Conservation (phyloP, 2,888 invertebrate species). For the Chaitophorus viminalis region DNA sequence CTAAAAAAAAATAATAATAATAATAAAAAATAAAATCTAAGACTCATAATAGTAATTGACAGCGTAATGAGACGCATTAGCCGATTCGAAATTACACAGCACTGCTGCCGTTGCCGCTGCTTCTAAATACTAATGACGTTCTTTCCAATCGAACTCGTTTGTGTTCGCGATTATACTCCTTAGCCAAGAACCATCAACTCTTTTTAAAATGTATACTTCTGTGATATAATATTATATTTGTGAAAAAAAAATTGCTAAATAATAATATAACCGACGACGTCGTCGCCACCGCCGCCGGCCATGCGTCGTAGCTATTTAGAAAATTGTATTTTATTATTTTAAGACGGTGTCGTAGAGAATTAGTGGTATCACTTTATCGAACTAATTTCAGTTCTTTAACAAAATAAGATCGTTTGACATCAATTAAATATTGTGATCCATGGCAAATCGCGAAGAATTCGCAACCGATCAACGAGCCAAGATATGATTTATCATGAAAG, state of each 20-base stretch:
- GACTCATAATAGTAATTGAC: neutral
- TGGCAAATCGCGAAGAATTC: neutral
- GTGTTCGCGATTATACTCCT: neutral
- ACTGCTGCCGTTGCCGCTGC: neutral
- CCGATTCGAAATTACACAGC: slow-evolving; percentile 23
- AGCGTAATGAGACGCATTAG: slow-evolving; percentile 31
- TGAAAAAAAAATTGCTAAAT: neutral
- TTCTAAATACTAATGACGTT: neutral
- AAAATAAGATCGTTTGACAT: neutral
- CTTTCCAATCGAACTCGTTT: slow-evolving; percentile 31
- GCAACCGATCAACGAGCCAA: neutral
- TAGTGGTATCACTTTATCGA: neutral
- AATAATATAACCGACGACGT: neutral
- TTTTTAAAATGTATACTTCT: neutral
- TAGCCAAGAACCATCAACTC: neutral
- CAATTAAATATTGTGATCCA: neutral
- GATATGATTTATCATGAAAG: neutral
- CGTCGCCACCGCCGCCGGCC: neutral
- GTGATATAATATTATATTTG: neutral
- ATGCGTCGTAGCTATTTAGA: neutral
- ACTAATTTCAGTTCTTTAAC: neutral
- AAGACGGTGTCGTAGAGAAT: neutral
- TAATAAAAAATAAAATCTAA: neutral
- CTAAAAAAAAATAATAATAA: slow-evolving; percentile 24
- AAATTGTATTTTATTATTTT: neutral